Base-by-base conservation (phyloP, 1,140 invertebrate species). In the Oedothorax gibbosus region DNA sequence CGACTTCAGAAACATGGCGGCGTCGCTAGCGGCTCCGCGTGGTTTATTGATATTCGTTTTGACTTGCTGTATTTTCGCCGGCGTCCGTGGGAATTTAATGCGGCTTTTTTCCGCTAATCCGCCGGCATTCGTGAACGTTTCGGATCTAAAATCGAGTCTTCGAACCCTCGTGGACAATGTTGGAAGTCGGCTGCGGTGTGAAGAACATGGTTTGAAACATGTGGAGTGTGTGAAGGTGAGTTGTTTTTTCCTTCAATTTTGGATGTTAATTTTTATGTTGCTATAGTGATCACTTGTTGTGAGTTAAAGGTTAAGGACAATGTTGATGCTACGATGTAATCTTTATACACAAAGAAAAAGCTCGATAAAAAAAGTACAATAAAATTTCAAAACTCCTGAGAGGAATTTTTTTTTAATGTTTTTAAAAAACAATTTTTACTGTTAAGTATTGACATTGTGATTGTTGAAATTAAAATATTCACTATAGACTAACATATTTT, bases 201-300 rank as follows among this genome's bases (percentile, higher is more conserved):
- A 66, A 54, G 77, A 79, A 11, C 77, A 79, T 68, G 77, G 77
- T 15, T 50, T 79, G 21, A 21, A 68, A 54, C 57, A 53, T 3
- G 50, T 51, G 4, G 65, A 79, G 49, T 79, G 77, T 68, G 53
- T 68, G 49, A 79, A 79, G 64, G 77, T 79, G 64, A 79, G 65
- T 21, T 53, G 50, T 54, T 66, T 54, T 78, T 64, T 79, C 68
- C 35, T 21, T 12, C n/a, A 35, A 53, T 53, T 10, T 10, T 8
- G 15, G 6, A 35, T 35, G 35, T 35, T 35, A 35, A 35, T 21
- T 72, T 14, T 12, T 72, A 51, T 15, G 62, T 68, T 79, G n/a
- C 65, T 56, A 79, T 66, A 54, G 77, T 2, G 68, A 66, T 54
- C 18, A 68, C 60, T 54, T 53, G 49, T 66, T 64, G 21, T 53